A percentile compares a stretch with the other conserved stretches of the same genome.
These are phyloP conservation scores for Asteroscopus sphinx DNA, from an alignment of 2,888 invertebrate genomes.

Conservation along the genomic window DNA sequence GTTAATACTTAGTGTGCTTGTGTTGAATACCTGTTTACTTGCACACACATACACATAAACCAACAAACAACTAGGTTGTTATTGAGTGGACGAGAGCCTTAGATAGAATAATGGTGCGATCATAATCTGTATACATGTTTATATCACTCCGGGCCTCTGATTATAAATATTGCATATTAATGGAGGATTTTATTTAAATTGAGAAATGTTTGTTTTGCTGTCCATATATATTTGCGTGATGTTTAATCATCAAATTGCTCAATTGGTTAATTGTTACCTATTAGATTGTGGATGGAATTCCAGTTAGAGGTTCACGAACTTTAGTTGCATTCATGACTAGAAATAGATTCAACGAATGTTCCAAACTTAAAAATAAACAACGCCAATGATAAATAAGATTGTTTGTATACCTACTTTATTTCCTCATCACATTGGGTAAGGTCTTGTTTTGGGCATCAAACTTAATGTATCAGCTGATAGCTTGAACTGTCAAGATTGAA, in stretches of 20 bases:
- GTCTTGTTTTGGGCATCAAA: slow-evolving; percentile 29
- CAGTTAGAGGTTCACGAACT: slow-evolving; percentile 24
- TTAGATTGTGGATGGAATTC: slow-evolving; percentile 22
- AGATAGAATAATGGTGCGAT: slow-evolving; percentile 51
- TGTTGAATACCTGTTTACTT: slow-evolving; percentile 54
- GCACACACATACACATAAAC: slow-evolving; percentile 39
- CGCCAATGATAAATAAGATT: slow-evolving; percentile 9
- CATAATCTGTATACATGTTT: slow-evolving; percentile 43
- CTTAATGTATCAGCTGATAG: slow-evolving; percentile 24
- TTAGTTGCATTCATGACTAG: slow-evolving; percentile 12
- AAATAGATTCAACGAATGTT: slow-evolving; percentile 24
- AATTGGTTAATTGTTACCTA: slow-evolving; percentile 25
- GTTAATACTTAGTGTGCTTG: slow-evolving; percentile 61
- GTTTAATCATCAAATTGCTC: slow-evolving; percentile 23
- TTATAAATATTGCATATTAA: slow-evolving; percentile 37
- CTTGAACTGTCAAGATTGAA: too few relatives aligned
- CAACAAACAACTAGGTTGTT: slow-evolving; percentile 57
- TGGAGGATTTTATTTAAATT: slow-evolving; percentile 28
- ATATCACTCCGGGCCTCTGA: slow-evolving; percentile 29
- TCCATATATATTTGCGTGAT: slow-evolving; percentile 15
- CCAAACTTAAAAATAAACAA: slow-evolving; percentile 31
- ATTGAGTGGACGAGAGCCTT: slow-evolving; percentile 54
- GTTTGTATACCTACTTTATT: slow-evolving; percentile 11
- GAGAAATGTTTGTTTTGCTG: slow-evolving; percentile 16
- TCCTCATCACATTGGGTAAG: slow-evolving; percentile 25